These are phyloP conservation scores for Leptopilina myrica DNA, from an alignment of 2,888 invertebrate genomes.

Conservation along the genomic window DNA sequence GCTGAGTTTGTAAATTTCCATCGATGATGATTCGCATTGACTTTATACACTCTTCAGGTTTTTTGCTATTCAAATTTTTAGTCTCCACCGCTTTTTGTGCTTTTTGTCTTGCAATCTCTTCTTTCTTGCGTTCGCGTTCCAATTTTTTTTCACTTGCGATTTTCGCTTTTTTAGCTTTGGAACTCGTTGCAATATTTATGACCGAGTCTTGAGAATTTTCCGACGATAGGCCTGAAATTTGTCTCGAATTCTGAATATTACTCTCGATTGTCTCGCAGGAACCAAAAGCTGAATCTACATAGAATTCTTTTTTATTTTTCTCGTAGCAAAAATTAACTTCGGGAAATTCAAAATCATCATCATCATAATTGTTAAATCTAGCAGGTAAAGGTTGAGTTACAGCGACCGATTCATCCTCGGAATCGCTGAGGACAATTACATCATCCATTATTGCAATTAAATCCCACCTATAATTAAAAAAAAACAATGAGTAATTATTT, in stretches of 20 bases:
- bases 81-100: conserved; percentile 58
- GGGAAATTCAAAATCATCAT: conserved; percentile 52
- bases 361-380: not conserved
- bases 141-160: conserved; percentile 13
- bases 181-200: conserved; percentile 18
- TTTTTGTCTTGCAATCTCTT: conserved; percentile 58
- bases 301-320: not conserved
- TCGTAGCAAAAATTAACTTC: conserved; percentile 49
- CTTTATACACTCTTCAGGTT: conserved; percentile 68
- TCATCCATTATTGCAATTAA: conserved; percentile 40
- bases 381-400: no score
- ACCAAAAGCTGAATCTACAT: conserved; percentile 37
- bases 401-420: conserved; percentile 41
- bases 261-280: conserved; percentile 23
- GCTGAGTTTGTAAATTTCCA: conserved; percentile 52
- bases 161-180: not conserved
- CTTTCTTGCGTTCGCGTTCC: conserved; percentile 46
- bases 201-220: not conserved
- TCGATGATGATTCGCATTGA: conserved; percentile 67
- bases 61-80: conserved; percentile 60
- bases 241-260: not conserved
- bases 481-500: no score
- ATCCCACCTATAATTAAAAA: no score
- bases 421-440: conserved; percentile 55
- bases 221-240: not conserved